Evolutionary conservation across 2,888 invertebrate genomes (phyloP).

Genomic region (Anarsia innoxiella): DNA sequence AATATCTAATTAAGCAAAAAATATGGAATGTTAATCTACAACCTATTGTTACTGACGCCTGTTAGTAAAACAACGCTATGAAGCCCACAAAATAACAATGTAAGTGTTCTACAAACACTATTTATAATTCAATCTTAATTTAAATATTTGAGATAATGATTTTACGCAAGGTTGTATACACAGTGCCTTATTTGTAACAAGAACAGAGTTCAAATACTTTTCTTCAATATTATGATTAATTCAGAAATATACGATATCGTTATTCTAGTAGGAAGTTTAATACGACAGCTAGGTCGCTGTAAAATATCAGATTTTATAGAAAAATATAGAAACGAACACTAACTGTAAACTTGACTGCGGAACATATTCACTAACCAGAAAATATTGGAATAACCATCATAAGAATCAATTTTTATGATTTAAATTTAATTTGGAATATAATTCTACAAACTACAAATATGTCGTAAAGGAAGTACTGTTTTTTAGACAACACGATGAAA

Average conservation of each 20-base stretch:
- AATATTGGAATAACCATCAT: conserved; percentile 55
- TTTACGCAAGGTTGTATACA: conserved; percentile 8
- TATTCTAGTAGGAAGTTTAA: no score
- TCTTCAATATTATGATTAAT: no score
- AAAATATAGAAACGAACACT: no score
- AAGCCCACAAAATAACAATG: conserved; percentile 18
- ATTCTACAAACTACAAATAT: conserved; percentile 34
- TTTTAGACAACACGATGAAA: conserved; percentile 26
- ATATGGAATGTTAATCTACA: conserved; percentile 61
- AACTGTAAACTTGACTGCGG: conserved; percentile 10
- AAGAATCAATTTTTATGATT: conserved; percentile 45
- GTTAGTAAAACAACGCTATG: conserved; percentile 34
- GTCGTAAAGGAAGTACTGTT: conserved; percentile 36
- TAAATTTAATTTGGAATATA: conserved; percentile 27
- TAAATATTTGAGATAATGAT: conserved; percentile 13
- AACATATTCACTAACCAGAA: conserved; percentile 55
- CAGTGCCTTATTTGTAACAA: conserved; percentile 29
- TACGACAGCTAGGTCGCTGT: no score
- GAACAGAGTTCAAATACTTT: conserved; percentile 21
- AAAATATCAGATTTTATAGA: no score
- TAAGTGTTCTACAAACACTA: conserved; percentile 20
- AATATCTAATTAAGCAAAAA: conserved; percentile 17
- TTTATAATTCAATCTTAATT: background rate
- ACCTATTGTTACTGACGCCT: conserved; percentile 41
- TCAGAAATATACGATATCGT: conserved; percentile 5